phyloP scores from a whole-genome alignment of 1,140 invertebrate genomes.

The Zelostemma sp. region DNA sequence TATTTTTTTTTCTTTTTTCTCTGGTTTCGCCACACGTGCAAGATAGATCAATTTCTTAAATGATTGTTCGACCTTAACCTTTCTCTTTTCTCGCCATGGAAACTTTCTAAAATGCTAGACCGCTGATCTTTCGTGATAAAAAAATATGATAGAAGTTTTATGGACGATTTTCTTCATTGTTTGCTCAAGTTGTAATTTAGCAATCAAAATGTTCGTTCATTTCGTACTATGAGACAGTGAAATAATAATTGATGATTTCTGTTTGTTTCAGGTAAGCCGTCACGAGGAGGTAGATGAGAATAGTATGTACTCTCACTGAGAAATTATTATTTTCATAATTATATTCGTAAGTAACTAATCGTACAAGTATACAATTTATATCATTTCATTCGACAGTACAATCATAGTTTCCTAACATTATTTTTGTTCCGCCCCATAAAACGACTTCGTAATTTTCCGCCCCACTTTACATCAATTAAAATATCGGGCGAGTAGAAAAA shows the following conservation, averaged over 20 bases:
- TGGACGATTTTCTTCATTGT: background rate
- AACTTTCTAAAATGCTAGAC: constrained; percentile 42
- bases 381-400: background rate
- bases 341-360: constrained; percentile 53
- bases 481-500: too few species aligned
- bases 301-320: constrained; percentile 57
- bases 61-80: constrained; percentile 59
- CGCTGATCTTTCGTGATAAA: constrained; percentile 38
- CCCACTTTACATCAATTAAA: too few species aligned
- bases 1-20: constrained; percentile 12
- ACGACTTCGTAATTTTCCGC: too few species aligned
- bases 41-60: constrained; percentile 44
- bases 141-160: constrained; percentile 13
- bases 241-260: constrained; percentile 9
- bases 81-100: constrained; percentile 40
- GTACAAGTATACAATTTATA: too few species aligned
- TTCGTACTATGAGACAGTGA: background rate
- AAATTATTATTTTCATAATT: constrained; percentile 43
- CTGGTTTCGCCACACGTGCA: constrained; percentile 18
- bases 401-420: too few species aligned
- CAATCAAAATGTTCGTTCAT: too few species aligned
- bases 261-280: constrained; percentile 63
- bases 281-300: constrained; percentile 54
- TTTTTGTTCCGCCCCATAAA: too few species aligned
- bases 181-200: constrained; percentile 1